These are phyloP conservation scores for Poecilia gillii DNA, from an alignment of 2,797 vertebrate genomes.

Conservation along the genomic window DNA sequence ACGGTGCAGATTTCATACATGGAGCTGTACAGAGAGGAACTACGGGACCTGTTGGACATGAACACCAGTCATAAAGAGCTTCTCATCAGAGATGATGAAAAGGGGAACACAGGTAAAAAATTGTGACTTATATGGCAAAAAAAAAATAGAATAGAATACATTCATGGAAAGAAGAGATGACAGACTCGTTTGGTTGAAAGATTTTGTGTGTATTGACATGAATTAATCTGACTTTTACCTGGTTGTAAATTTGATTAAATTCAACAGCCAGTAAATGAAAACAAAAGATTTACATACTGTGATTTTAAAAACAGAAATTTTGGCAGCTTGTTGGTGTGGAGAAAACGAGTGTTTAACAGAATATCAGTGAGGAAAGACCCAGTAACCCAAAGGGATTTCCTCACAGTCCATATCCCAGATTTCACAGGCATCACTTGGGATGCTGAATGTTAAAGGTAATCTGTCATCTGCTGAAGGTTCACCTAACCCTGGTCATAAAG, in stretches of 20 bases:
- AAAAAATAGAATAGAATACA: not conserved
- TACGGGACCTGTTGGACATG: slow-evolving; percentile 88
- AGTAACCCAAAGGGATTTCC: not conserved
- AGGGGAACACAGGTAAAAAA: slow-evolving; percentile 88
- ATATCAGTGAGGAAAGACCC: not conserved
- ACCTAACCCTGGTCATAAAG: too few species aligned
- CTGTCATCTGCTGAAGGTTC: too few species aligned
- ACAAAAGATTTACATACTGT: not conserved
- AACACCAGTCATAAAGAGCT: slow-evolving; percentile 85
- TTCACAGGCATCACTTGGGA: not conserved
- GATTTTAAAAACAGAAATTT: not conserved
- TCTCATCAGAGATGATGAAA: slow-evolving; percentile 90
- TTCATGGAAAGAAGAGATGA: not conserved
- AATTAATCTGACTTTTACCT: not conserved
- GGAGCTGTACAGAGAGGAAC: slow-evolving; percentile 91
- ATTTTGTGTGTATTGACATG: not conserved
- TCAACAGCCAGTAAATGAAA: not conserved
- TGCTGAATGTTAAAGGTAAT: not conserved
- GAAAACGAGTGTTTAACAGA: not conserved
- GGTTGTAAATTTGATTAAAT: not conserved
- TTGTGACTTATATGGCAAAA: not conserved
- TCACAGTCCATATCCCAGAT: not conserved
- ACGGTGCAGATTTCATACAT: slow-evolving; percentile 87
- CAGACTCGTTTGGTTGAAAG: not conserved
- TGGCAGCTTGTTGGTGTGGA: not conserved